Evolutionary conservation across 2,113 vertebrate species (phyloP).

Genomic region (Oncorhynchus nerka): DNA sequence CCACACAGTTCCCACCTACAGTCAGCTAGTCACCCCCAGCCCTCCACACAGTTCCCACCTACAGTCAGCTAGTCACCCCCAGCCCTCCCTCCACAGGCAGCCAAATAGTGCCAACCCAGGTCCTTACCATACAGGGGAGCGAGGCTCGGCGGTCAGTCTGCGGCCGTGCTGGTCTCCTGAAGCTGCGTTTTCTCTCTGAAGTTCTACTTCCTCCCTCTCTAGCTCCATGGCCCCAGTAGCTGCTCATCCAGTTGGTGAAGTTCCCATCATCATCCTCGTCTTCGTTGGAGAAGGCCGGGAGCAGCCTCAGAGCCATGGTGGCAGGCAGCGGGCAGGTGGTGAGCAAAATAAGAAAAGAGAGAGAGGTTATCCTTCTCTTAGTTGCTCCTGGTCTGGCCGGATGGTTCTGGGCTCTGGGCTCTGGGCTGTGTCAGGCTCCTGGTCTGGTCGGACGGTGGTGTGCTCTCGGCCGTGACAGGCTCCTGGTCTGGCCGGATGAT

Average conservation of each 20-base stretch:
- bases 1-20: too few species aligned
- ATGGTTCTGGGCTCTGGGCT: slow-evolving; percentile 7
- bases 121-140: slow-evolving; percentile 86
- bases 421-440: too few species aligned
- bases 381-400: slow-evolving; percentile 6
- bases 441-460: too few species aligned
- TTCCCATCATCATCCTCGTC: slow-evolving; percentile 89
- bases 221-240: slow-evolving; percentile 90
- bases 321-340: slow-evolving; percentile 4
- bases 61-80: neutral
- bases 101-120: neutral
- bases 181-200: slow-evolving; percentile 74
- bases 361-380: slow-evolving; percentile 8
- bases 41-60: too few species aligned
- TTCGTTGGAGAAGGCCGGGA: slow-evolving; percentile 78
- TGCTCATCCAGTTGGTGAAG: slow-evolving; percentile 99
- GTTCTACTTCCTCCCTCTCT: slow-evolving; percentile 56
- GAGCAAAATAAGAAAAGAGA: slow-evolving; percentile 18
- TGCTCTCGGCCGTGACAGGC: slow-evolving; percentile 1
- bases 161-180: slow-evolving; percentile 57
- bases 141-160: slow-evolving; percentile 80
- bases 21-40: too few species aligned
- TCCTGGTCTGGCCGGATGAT: too few species aligned
- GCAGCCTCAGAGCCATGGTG: slow-evolving; percentile 72
- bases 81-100: neutral